Evolutionary conservation across 2,113 vertebrate genomes (phyloP), one percentile per base, ranked within the genome.

Genomic region (Cyanoderma ruficeps): DNA sequence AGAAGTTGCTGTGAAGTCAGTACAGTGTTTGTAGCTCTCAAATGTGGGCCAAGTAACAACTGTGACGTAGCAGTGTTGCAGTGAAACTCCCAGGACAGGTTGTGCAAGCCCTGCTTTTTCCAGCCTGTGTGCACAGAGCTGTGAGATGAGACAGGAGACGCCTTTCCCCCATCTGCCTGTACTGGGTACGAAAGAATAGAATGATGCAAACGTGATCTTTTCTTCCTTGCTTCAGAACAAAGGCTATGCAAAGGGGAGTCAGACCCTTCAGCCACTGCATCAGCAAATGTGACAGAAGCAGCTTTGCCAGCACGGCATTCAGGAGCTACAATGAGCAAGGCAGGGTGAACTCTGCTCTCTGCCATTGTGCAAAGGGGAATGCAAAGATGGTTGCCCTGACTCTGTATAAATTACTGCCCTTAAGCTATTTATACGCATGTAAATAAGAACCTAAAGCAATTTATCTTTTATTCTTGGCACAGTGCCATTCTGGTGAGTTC

Each of bases 291-390:
- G 44, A 4, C 21, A 33, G 49, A 53, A 72, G 56, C 56, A 63
- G 28, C 61, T 64, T 37, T 68, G 46, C 28, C 9, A 24, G 17
- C 27, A 10, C 11, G 0, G 0, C 9, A 4, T 17, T 9, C 25
- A 28, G 64, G 74, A 91, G 60, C n/a, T 50, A 10, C 39, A 82
- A 33, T 11, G 17, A 70, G 64, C 23, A 35, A 31, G 31, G 60
- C 69, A 52, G n/a, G 28, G 20, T 57, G 65, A 79, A 11, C 44
- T 70, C 61, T 33, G 37, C 52, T 63, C 81, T 70, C n/a, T 90
- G 42, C 87, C 6, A 2, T 49, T 1, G 0, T 31, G 68, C 25
- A 11, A 0, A 0, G 42, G 13, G 31, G 11, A 15, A 24, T 63
- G 25, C 57, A 41, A n/a, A 91, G 27, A 25, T 47, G 56, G 15